Evolutionary conservation across 2,888 invertebrate species (phyloP).

Genomic region (Malthinus seriepunctatus): DNA sequence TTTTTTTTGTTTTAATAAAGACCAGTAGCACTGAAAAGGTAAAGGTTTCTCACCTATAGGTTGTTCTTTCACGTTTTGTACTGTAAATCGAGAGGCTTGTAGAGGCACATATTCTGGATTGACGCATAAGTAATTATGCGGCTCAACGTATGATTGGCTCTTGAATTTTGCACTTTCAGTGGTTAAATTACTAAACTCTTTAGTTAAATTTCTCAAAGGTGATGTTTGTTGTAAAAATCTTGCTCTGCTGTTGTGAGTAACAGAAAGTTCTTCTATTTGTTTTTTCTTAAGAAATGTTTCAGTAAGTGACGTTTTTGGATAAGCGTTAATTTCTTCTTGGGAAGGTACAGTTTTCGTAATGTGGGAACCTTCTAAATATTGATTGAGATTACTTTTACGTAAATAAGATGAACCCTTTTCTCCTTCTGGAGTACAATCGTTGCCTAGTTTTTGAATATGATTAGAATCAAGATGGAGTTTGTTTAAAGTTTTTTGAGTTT

Average conservation of each 20-base stretch:
- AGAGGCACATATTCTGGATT: background rate
- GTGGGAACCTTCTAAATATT: constrained; percentile 15
- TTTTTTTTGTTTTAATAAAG: background rate
- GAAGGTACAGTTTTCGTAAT: background rate
- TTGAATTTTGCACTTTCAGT: constrained; percentile 21
- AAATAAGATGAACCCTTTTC: background rate
- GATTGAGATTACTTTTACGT: constrained; percentile 20
- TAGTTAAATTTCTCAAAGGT: constrained; percentile 23
- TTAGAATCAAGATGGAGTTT: background rate
- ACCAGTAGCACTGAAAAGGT: background rate
- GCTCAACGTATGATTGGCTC: constrained; percentile 30
- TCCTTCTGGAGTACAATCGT: background rate
- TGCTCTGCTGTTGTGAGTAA: constrained; percentile 2
- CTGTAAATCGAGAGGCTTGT: constrained; percentile 28
- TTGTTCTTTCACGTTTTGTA: constrained; percentile 20
- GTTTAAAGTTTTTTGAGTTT: background rate
- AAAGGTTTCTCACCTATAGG: background rate
- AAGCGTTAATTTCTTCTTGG: background rate
- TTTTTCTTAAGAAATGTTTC: constrained; percentile 40
- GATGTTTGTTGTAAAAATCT: constrained; percentile 32
- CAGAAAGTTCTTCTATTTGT: constrained; percentile 16
- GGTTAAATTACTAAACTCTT: background rate
- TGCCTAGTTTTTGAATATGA: background rate
- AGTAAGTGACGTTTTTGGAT: constrained; percentile 37
- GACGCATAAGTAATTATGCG: background rate